Base-by-base conservation (phyloP, 2,113 vertebrate species). In the Rhinolophus ferrumequinum region DNA sequence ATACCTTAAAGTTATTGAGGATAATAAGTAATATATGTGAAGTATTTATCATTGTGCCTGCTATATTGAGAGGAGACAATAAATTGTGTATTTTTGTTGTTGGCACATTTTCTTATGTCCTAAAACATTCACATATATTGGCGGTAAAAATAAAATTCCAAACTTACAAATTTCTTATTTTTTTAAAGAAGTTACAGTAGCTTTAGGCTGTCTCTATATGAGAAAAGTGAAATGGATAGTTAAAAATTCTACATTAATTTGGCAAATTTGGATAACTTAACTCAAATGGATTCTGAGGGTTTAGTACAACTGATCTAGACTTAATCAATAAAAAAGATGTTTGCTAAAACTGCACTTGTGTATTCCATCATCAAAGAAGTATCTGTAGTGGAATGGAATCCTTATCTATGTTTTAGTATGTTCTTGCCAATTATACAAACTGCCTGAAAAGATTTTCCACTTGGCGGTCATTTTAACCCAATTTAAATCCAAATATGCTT, bases 391-490 rank as follows among this genome's bases (percentile, higher is more conserved):
- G 54, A 38, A 41, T 87, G 18, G 52, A 28, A 15, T 90, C n/a
- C 69, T 94, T 56, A 90, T 83, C 75, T 60, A 4, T 21, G 2
- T 80, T 79, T 96, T 87, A 85, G 33, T 73, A 50, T 56, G 30
- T 93, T 88, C 35, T 91, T 93, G 73, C 92, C 64, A 80, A 62
- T 75, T 94, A 16, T 54, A 92, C 56, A 95, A 80, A 93, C 58
- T 92, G 87, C 83, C 75, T 95, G 76, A 89, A 93, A 85, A 72
- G 83, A 90, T 94, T 97, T 96, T 97, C 69, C 69, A 96, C 38
- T 94, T 96, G 79, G 58, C 1, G 64, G 44, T 90, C 88, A 94
- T 95, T 97, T 95, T 87, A 79, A 75, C 58, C 50, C 79, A 92
- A 58, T 87, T 97, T 97, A 87, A 90, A 92, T 87, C 75, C 58